phyloP scores from a whole-genome alignment of 23 tunicate genomes.

The Oikopleura dioica region DNA sequence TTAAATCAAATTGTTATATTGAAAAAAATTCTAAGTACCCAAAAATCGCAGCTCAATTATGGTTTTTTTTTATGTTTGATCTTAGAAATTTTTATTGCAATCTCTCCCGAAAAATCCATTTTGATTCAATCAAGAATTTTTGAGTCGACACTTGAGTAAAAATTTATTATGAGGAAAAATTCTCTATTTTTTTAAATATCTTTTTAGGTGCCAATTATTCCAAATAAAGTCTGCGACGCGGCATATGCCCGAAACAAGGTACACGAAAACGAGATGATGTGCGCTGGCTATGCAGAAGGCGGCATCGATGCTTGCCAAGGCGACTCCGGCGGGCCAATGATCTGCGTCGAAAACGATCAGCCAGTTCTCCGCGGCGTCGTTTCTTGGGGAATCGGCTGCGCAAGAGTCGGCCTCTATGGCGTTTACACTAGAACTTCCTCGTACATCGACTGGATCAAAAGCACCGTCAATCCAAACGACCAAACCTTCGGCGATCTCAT shows the following conservation, averaged over 20 bases:
- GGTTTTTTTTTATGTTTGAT: no score
- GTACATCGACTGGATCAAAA: constrained; percentile 4
- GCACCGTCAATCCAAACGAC: no score
- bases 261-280: background rate
- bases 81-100: no score
- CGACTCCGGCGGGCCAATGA: constrained; percentile 2
- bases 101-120: no score
- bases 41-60: no score
- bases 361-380: constrained; percentile 7
- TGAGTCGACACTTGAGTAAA: no score
- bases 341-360: constrained; percentile 1
- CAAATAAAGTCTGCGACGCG: background rate
- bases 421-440: background rate
- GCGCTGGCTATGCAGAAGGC: constrained; percentile 11
- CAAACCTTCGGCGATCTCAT: no score
- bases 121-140: no score
- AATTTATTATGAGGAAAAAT: no score
- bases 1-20: no score
- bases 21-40: no score
- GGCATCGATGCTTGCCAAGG: constrained; percentile 10
- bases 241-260: background rate
- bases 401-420: background rate
- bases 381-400: constrained; percentile 10
- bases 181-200: no score
- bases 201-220: background rate